phyloP scores from a whole-genome alignment of 2,888 invertebrate species.

The Phortica magna region DNA sequence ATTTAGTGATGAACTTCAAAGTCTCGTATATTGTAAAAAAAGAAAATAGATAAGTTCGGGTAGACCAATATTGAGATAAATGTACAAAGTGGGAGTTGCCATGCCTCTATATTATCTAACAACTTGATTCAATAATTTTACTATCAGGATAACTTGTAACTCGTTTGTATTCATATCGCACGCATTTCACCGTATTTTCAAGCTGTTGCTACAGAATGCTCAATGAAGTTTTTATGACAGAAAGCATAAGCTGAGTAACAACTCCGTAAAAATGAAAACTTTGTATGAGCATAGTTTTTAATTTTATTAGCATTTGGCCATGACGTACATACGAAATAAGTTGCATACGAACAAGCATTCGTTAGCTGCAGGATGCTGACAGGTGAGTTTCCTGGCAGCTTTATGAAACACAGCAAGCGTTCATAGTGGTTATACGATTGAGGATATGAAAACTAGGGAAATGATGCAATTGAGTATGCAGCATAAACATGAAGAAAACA shows the following conservation, averaged over 20 bases:
- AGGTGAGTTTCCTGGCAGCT: conserved; percentile 47
- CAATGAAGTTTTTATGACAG: conserved; percentile 68
- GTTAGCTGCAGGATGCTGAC: background rate
- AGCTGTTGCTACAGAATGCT: conserved; percentile 55
- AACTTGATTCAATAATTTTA: too few relatives aligned
- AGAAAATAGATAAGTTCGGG: too few relatives aligned
- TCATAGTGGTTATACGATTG: background rate
- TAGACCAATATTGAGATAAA: too few relatives aligned
- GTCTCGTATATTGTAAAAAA: too few relatives aligned
- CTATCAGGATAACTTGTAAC: too few relatives aligned
- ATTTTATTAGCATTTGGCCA: conserved; percentile 64
- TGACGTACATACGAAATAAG: conserved; percentile 61
- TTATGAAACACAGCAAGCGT: conserved; percentile 13
- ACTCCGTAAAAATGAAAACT: background rate
- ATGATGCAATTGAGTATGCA: background rate
- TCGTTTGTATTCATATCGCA: background rate
- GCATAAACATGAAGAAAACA: background rate
- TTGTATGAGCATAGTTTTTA: conserved; percentile 65
- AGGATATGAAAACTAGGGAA: background rate
- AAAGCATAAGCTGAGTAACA: conserved; percentile 29
- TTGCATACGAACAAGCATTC: background rate
- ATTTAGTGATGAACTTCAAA: too few relatives aligned
- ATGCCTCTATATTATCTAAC: too few relatives aligned
- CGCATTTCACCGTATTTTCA: background rate
- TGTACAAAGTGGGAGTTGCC: too few relatives aligned